phyloP scores from a whole-genome alignment of 2,113 vertebrate genomes.

The Pluvialis apricaria region DNA sequence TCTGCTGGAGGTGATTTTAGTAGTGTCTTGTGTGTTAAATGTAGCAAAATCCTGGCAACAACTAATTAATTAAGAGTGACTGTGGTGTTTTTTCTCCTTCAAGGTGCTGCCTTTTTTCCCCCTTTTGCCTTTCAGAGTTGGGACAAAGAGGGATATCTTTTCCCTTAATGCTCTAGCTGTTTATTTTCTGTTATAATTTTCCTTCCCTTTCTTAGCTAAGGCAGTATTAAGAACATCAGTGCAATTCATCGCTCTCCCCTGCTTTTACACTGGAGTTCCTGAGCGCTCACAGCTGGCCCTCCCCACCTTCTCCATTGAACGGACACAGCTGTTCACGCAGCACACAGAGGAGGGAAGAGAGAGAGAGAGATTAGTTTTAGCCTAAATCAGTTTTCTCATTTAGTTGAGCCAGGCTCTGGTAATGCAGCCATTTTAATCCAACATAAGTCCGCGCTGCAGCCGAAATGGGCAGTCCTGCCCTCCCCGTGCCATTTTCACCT shows the following conservation, averaged over 20 bases:
- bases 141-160: not conserved
- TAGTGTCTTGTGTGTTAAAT: not conserved
- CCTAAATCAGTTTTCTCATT: constrained; percentile 17
- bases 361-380: constrained; percentile 6
- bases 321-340: not conserved
- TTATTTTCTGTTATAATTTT: not conserved
- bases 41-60: not conserved
- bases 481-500: not conserved
- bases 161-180: not conserved
- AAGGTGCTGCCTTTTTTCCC: not conserved
- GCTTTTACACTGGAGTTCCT: not conserved
- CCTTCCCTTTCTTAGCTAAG: not conserved
- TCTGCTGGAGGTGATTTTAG: not conserved
- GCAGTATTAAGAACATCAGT: not conserved
- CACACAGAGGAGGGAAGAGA: not conserved
- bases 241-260: not conserved
- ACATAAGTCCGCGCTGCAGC: not conserved
- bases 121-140: not conserved
- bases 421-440: constrained; percentile 32
- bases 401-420: not conserved
- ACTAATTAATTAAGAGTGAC: not conserved
- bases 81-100: not conserved
- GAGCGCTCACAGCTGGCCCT: not conserved
- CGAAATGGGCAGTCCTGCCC: constrained; percentile 27
- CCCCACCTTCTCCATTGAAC: not conserved